These are phyloP conservation scores for Paradisaea rubra DNA, from an alignment of 2,113 vertebrate genomes.

Conservation along the genomic window DNA sequence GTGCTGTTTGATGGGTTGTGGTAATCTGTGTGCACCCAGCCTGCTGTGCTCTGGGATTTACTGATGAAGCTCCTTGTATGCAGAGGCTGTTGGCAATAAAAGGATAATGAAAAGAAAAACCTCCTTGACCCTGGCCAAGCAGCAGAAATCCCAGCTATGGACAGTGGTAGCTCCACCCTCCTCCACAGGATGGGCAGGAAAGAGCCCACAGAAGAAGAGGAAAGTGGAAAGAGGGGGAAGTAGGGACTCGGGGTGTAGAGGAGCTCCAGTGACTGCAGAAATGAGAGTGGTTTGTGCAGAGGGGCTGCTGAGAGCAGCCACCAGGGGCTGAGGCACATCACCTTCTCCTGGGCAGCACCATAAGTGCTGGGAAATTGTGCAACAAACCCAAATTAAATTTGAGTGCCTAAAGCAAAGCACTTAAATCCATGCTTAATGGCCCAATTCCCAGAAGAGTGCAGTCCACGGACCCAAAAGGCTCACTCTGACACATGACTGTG, in stretches of 20 bases:
- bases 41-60: conserved; percentile 58
- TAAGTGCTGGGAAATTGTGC: not conserved
- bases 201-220: not conserved
- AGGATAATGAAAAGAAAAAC: conserved; percentile 52
- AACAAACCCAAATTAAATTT: conserved; percentile 6
- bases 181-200: not conserved
- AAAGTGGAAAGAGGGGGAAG: not conserved
- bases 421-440: conserved; percentile 20
- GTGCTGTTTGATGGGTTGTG: conserved; percentile 24
- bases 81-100: conserved; percentile 51
- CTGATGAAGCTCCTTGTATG: conserved; percentile 59
- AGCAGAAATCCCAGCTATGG: not conserved
- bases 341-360: not conserved
- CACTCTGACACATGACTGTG: not conserved
- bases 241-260: not conserved
- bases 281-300: not conserved
- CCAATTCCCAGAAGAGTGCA: not conserved
- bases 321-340: not conserved
- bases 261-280: not conserved
- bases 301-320: not conserved
- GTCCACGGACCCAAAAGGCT: not conserved
- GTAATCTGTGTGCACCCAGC: conserved; percentile 48
- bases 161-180: not conserved
- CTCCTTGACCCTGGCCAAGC: conserved; percentile 41
- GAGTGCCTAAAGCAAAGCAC: conserved; percentile 20